These are phyloP conservation scores for Centrocercus urophasianus DNA, from an alignment of 2,113 vertebrate species.

Conservation along the genomic window DNA sequence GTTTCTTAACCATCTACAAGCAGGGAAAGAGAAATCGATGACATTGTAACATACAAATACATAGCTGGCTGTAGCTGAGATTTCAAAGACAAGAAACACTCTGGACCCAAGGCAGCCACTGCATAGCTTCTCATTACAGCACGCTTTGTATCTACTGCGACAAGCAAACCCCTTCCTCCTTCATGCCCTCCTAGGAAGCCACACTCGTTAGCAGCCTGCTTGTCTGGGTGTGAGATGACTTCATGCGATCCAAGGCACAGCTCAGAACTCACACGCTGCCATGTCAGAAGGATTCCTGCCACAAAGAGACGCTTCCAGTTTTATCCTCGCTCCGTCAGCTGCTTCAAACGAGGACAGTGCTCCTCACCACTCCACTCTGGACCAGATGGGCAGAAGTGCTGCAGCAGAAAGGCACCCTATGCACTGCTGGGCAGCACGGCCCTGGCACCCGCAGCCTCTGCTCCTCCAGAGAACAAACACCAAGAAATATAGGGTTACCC, in stretches of 20 bases:
- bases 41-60: background rate
- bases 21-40: background rate
- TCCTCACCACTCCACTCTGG: background rate
- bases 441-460: background rate
- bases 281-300: constrained; percentile 21
- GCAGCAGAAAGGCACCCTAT: fast-evolving
- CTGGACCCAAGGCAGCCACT: background rate
- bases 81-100: background rate
- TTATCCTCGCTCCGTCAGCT: background rate
- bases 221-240: background rate
- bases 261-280: background rate
- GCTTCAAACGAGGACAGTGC: background rate
- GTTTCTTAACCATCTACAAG: background rate
- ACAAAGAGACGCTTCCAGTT: background rate
- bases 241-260: background rate
- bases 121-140: background rate
- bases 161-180: background rate
- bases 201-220: background rate
- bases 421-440: background rate
- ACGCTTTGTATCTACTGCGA: fast-evolving
- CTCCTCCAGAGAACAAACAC: background rate
- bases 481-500: background rate
- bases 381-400: fast-evolving
- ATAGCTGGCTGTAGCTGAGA: background rate
- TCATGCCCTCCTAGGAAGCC: background rate